phyloP scores from a whole-genome alignment of 2,888 invertebrate genomes.

The Ectemnius continuus region DNA sequence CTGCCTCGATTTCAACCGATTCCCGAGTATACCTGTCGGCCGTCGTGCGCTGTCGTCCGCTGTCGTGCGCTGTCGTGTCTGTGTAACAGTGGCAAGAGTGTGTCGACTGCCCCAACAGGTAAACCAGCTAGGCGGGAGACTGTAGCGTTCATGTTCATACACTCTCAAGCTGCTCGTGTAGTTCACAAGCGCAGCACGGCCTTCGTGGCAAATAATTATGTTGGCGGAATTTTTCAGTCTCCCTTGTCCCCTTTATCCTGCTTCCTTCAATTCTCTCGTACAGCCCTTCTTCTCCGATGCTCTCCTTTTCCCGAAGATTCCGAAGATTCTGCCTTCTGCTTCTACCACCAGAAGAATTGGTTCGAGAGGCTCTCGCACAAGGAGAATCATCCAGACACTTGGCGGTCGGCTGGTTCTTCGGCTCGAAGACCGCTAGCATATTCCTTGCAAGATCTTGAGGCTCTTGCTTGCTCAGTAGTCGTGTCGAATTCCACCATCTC shows the following conservation, averaged over 20 bases:
- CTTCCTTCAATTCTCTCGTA: conserved; percentile 6
- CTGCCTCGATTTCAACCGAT: no score
- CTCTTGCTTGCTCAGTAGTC: conserved; percentile 47
- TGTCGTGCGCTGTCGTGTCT: no score
- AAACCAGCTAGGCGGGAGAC: conserved; percentile 41
- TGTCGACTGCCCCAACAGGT: background rate
- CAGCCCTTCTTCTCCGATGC: background rate
- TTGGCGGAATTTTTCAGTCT: conserved; percentile 66
- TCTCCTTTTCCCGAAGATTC: conserved; percentile 15
- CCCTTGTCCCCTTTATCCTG: conserved; percentile 17
- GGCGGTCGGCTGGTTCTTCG: background rate
- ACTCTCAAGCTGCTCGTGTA: conserved; percentile 53
- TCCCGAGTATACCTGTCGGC: no score
- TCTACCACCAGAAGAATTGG: conserved; percentile 42
- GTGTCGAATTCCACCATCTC: conserved; percentile 55
- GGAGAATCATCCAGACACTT: background rate
- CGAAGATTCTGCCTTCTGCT: no score
- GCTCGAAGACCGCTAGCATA: no score
- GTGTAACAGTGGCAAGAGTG: background rate
- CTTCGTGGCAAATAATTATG: conserved; percentile 74
- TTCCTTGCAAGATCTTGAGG: conserved; percentile 9
- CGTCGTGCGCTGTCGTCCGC: no score
- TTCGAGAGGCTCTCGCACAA: conserved; percentile 46
- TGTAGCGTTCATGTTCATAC: conserved; percentile 24
- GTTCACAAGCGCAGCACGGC: conserved; percentile 71